Percentiles rank a stretch among this genome's conserved stretches.
Conservation (phyloP, 2,797 vertebrate species). For the Discoglossus pictus region DNA sequence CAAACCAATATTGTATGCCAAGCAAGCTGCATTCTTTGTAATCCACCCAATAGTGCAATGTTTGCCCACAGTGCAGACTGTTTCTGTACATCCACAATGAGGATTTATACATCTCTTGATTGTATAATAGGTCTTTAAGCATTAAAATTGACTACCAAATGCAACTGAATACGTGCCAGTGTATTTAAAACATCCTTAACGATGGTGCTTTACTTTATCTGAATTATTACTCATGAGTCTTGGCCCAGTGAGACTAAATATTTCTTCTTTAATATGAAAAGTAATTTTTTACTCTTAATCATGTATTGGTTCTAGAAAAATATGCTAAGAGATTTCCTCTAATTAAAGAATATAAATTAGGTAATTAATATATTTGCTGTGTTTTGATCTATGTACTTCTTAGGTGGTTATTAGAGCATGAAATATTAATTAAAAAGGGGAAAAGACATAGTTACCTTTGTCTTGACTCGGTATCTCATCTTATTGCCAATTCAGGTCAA, state of each 20-base stretch:
- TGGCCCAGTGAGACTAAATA: constrained; percentile 35
- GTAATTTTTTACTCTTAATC: constrained; percentile 54
- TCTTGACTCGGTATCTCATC: constrained; percentile 6
- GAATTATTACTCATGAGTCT: constrained; percentile 56
- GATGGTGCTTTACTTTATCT: neutral
- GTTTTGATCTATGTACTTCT: constrained; percentile 62
- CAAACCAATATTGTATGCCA: too few relatives aligned
- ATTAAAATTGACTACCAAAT: too few relatives aligned
- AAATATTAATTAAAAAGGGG: constrained; percentile 73
- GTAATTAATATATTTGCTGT: constrained; percentile 73
- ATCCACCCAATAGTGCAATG: too few relatives aligned
- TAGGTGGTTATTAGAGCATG: constrained; percentile 68
- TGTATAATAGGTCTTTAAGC: too few relatives aligned
- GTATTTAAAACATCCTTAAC: constrained; percentile 9
- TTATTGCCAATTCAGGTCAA: constrained; percentile 4
- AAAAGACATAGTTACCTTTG: constrained; percentile 45
- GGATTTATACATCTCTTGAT: too few relatives aligned
- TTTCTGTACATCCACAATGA: too few relatives aligned
- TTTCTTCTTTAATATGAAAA: constrained; percentile 55
- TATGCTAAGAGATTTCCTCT: constrained; percentile 60
- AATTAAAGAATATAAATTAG: constrained; percentile 70
- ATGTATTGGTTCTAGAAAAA: constrained; percentile 51
- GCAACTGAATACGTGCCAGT: neutral
- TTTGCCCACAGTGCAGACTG: too few relatives aligned
- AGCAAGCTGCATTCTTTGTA: too few relatives aligned